These are phyloP conservation scores for Balanococcus diminutus DNA, from an alignment of 2,888 invertebrate genomes.

Conservation along the genomic window DNA sequence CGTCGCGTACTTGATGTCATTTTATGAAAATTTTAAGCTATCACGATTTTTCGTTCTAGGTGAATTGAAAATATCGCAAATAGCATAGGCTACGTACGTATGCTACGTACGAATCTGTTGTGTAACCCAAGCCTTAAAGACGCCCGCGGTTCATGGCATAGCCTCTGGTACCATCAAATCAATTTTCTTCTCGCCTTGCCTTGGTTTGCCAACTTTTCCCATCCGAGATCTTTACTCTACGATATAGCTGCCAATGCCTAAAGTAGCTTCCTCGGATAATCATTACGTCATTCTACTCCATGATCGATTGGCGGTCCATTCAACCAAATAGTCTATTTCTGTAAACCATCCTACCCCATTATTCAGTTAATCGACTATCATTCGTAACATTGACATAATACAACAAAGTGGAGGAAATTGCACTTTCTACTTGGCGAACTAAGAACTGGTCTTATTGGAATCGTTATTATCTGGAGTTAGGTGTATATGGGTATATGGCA, in stretches of 20 bases:
- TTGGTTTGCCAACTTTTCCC: neutral
- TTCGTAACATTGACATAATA: slow-evolving; percentile 13
- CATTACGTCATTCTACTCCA: neutral
- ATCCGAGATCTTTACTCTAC: neutral
- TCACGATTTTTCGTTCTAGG: slow-evolving; percentile 32
- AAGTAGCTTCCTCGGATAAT: neutral
- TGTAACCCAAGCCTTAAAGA: neutral
- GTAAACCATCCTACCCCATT: neutral
- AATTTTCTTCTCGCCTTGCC: slow-evolving; percentile 28
- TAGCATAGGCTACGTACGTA: neutral
- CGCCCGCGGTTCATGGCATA: neutral
- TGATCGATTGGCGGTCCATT: neutral
- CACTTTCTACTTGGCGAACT: neutral
- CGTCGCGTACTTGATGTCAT: slow-evolving; percentile 38
- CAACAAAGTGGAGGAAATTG: neutral
- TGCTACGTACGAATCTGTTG: neutral
- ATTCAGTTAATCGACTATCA: neutral
- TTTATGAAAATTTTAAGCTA: slow-evolving; percentile 25
- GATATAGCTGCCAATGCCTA: neutral
- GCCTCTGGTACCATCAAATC: neutral
- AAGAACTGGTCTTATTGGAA: neutral
- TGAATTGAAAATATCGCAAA: neutral
- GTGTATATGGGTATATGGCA: neutral
- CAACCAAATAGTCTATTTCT: neutral
- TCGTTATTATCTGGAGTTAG: neutral